Base-by-base conservation (phyloP, 2,113 vertebrate genomes). In the Grus americana region DNA sequence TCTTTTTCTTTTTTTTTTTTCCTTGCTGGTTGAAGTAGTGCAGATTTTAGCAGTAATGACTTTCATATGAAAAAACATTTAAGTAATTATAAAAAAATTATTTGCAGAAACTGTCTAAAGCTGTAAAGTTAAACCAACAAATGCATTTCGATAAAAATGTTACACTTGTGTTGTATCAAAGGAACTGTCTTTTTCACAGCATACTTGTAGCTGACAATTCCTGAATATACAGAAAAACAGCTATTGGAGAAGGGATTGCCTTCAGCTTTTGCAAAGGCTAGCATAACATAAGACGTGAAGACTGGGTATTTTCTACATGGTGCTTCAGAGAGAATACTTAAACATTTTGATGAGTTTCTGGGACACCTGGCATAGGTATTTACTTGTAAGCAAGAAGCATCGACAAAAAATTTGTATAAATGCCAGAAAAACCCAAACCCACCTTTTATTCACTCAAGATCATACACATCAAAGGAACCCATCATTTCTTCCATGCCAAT, bases 61-160 rank as follows among this genome's bases (percentile, higher is more conserved):
- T 93, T 97, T 97, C 88, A 95, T 90, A 96, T 86, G 89, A 97
- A 92, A 94, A 84, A 97, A 95, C 66, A 93, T 96, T 93, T 97
- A 91, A 95, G 74, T 95, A 94, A 88, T 96, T 96, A 97, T 92
- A 19, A 97, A 86, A 94, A 94, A 96, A 95, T 96, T 95, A 91
- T 97, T 96, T 97, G n/a, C 61, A 95, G 95, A 93, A 97, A 93
- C 52, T 42, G 54, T 95, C 38, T 82, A 88, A 75, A 81, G 58
- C 80, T 92, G 67, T 93, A 88, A 95, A 96, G 46, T 88, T 96
- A 92, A 97, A 90, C 86, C 79, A 96, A 94, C 95, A 96, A 93
- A 62, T 87, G 86, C 61, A 89, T 95, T 86, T 88, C 6, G 13
- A 94, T 94, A 93, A 95, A 95, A 94, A 92, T 1, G 36, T 36